Percentiles rank a stretch among this genome's conserved stretches.
phyloP scores from a whole-genome alignment of 2,113 vertebrate species.

The Percopsis transmontana region DNA sequence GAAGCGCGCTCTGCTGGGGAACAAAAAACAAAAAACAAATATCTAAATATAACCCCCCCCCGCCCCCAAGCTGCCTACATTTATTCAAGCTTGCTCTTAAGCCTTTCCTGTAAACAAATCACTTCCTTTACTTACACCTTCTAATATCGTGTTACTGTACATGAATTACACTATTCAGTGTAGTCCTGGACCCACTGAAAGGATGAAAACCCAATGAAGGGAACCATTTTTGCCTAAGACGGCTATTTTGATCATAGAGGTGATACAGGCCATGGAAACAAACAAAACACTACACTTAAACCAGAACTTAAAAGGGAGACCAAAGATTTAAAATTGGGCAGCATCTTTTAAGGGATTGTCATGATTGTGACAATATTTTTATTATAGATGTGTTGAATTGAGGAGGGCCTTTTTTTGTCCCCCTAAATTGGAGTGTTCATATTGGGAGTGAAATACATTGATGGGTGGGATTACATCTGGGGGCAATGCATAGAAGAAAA shows the following conservation, averaged over 20 bases:
- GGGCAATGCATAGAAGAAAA: slow-evolving; percentile 49
- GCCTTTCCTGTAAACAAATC: slow-evolving; percentile 39
- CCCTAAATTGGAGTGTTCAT: slow-evolving; percentile 72
- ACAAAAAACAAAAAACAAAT: slow-evolving; percentile 45
- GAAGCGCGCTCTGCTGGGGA: slow-evolving; percentile 57
- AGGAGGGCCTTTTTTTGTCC: slow-evolving; percentile 25
- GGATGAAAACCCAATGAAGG: slow-evolving; percentile 2
- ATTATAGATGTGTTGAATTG: slow-evolving; percentile 7
- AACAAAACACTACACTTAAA: slow-evolving; percentile 36
- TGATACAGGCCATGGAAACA: slow-evolving; percentile 32
- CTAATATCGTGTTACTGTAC: slow-evolving; percentile 32
- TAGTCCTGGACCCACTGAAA: slow-evolving; percentile 17
- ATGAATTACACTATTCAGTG: slow-evolving; percentile 11
- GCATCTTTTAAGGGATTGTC: slow-evolving; percentile 60
- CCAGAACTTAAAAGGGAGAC: slow-evolving; percentile 33
- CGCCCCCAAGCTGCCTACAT: slow-evolving; percentile 13
- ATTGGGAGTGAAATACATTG: slow-evolving; percentile 63
- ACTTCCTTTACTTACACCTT: slow-evolving; percentile 35
- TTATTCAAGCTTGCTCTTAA: slow-evolving; percentile 72
- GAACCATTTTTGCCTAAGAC: neutral
- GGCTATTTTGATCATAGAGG: slow-evolving; percentile 77
- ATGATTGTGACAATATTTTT: slow-evolving; percentile 17
- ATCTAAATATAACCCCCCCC: slow-evolving; percentile 17
- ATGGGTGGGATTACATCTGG: slow-evolving; percentile 30
- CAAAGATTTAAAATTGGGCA: slow-evolving; percentile 71